Conservation (phyloP, 2,888 invertebrate species). For the Erebia ligea region DNA sequence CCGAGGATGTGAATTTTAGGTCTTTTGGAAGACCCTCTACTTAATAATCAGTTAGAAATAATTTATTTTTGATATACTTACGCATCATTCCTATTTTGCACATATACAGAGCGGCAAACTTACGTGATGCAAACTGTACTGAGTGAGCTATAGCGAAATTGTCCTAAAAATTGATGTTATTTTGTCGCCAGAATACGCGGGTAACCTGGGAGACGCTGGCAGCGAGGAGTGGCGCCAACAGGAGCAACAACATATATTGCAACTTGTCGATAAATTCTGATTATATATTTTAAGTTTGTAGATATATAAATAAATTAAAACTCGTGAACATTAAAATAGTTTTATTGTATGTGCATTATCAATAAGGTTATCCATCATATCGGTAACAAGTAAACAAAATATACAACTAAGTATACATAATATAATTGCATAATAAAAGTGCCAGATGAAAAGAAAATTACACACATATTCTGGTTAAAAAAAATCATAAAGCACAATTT, state of each 20-base stretch:
- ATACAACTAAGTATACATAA: too few species aligned
- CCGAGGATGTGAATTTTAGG: too few species aligned
- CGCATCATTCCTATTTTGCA: too few species aligned
- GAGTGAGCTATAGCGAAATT: background rate
- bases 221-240: constrained; percentile 93
- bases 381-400: constrained; percentile 54
- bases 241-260: constrained; percentile 95
- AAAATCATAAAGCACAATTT: constrained; percentile 4
- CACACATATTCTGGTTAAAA: constrained; percentile 12
- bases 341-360: constrained; percentile 37
- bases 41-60: too few species aligned
- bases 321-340: constrained; percentile 34
- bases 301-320: constrained; percentile 28
- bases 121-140: background rate
- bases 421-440: constrained; percentile 20
- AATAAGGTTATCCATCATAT: constrained; percentile 30
- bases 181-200: constrained; percentile 91
- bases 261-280: constrained; percentile 97
- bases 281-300: background rate
- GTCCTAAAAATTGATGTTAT: background rate
- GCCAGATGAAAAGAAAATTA: constrained; percentile 24
- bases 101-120: background rate
- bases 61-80: too few species aligned
- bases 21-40: too few species aligned
- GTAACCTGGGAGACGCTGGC: constrained; percentile 96